A percentile compares a stretch with the other conserved stretches of the same genome.
Evolutionary conservation across 2,113 vertebrate genomes (phyloP).

Genomic region (Nothobranchius kuhntae): DNA sequence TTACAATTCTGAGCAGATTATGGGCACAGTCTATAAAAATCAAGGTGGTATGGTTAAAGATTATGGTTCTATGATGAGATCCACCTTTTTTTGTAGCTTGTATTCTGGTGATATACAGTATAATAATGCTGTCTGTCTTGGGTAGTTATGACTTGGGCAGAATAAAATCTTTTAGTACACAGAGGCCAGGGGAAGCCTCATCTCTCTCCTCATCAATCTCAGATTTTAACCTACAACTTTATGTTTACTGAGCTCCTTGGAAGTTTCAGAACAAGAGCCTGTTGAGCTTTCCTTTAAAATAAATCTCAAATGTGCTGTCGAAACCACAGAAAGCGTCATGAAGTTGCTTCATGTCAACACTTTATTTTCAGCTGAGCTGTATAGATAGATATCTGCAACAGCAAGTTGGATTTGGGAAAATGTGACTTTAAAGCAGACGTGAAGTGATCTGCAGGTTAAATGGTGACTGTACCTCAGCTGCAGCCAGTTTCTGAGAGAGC

Average conservation of each 20-base stretch:
- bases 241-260: constrained; percentile 46
- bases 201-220: constrained; percentile 59
- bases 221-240: constrained; percentile 48
- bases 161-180: constrained; percentile 53
- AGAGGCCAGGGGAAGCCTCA: constrained; percentile 36
- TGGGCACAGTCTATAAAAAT: constrained; percentile 71
- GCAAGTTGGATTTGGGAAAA: background rate
- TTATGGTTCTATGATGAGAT: constrained; percentile 70
- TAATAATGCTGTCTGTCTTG: constrained; percentile 68
- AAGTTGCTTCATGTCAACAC: constrained; percentile 3
- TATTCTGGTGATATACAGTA: constrained; percentile 69
- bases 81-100: constrained; percentile 57
- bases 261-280: constrained; percentile 46
- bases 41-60: constrained; percentile 69
- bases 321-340: constrained; percentile 13
- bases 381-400: background rate
- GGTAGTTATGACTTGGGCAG: constrained; percentile 55
- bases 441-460: background rate
- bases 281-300: constrained; percentile 42
- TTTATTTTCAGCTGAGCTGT: background rate
- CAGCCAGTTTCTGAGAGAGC: constrained; percentile 87
- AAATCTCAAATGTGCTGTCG: constrained; percentile 18
- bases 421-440: background rate
- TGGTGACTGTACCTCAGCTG: constrained; percentile 84
- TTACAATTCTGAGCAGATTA: constrained; percentile 66